Evolutionary conservation across 2,113 vertebrate genomes (phyloP).

Genomic region (Galemys pyrenaicus): DNA sequence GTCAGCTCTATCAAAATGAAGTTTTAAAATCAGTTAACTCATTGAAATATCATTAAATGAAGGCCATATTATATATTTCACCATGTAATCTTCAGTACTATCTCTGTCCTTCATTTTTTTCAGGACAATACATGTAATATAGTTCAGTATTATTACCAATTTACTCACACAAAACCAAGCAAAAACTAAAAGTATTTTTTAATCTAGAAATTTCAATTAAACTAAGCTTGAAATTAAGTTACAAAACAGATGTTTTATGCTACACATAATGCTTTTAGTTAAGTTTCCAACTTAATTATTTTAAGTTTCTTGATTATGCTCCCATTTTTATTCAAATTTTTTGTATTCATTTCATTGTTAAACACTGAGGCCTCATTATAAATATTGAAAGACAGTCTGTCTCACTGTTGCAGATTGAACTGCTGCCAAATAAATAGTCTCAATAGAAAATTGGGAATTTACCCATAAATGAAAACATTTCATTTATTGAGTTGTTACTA

Average conservation of each 20-base stretch:
- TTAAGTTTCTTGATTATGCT: not conserved
- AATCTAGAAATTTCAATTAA: not conserved
- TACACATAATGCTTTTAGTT: not conserved
- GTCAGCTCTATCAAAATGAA: constrained; percentile 39
- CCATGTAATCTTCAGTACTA: constrained; percentile 24
- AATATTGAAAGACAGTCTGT: not conserved
- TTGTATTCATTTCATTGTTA: not conserved
- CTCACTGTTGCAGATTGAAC: not conserved
- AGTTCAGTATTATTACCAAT: not conserved
- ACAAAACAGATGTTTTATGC: not conserved
- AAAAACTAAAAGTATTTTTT: constrained; percentile 23
- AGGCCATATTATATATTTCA: constrained; percentile 29
- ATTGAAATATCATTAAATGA: constrained; percentile 23
- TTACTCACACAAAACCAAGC: not conserved
- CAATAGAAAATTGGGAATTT: not conserved
- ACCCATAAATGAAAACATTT: not conserved
- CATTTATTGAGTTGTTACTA: not conserved
- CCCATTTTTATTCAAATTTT: constrained; percentile 35
- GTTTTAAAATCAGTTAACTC: constrained; percentile 31
- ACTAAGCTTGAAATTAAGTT: constrained; percentile 38
- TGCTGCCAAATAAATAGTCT: not conserved
- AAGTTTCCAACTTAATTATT: constrained; percentile 28
- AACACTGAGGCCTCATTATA: not conserved
- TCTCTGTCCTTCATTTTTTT: not conserved
- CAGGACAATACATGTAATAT: not conserved